These are phyloP conservation scores for Apis florea DNA, from an alignment of 1,140 invertebrate genomes.

Conservation along the genomic window DNA sequence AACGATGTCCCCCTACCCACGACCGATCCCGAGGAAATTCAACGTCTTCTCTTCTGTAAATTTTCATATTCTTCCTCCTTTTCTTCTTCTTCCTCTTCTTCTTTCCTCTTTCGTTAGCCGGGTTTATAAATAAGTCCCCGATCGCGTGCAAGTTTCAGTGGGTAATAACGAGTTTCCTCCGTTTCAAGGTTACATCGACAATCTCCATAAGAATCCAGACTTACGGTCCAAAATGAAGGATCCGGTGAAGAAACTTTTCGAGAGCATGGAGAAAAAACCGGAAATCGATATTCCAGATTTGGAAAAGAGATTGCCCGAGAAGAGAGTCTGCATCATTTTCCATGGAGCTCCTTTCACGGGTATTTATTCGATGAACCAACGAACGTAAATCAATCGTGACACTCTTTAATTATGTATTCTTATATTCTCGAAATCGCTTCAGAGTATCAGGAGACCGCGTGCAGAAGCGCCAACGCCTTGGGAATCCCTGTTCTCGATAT, in stretches of 20 bases:
- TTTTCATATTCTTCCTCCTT: background rate
- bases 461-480: slow-evolving; percentile 57
- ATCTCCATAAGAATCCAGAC: slow-evolving; percentile 49
- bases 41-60: slow-evolving; percentile 53
- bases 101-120: too few relatives aligned
- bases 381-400: too few relatives aligned
- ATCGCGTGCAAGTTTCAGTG: too few relatives aligned
- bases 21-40: slow-evolving; percentile 50
- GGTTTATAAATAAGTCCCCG: background rate
- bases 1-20: slow-evolving; percentile 14
- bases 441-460: slow-evolving; percentile 71
- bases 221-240: slow-evolving; percentile 63
- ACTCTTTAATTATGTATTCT: too few relatives aligned
- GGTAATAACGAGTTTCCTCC: background rate
- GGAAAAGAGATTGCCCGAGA: slow-evolving; percentile 9
- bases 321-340: slow-evolving; percentile 68
- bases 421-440: background rate
- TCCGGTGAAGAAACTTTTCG: slow-evolving; percentile 65
- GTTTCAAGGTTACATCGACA: slow-evolving; percentile 65
- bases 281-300: background rate
- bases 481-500: slow-evolving; percentile 62
- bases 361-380: too few relatives aligned
- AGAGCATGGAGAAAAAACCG: slow-evolving; percentile 36
- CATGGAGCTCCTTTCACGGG: slow-evolving; percentile 72
- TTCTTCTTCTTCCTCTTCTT: too few relatives aligned